Evolutionary conservation across 1,140 invertebrate genomes (phyloP).

Genomic region (Cotesia vestalis): DNA sequence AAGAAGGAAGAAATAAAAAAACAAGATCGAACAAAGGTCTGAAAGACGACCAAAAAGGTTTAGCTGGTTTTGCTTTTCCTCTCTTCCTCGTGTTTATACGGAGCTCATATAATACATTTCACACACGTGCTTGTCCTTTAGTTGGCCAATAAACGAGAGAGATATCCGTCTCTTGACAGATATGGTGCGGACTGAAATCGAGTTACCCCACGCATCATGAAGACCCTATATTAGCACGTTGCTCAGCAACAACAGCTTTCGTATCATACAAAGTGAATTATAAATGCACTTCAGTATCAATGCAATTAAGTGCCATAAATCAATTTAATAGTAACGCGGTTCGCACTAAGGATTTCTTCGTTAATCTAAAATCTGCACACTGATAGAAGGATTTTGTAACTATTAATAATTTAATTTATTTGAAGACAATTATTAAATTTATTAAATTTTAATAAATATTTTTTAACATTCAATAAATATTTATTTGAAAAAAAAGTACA

Average conservation of each 20-base stretch:
- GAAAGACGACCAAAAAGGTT: constrained; percentile 22
- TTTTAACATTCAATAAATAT: no score
- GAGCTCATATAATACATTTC: not conserved
- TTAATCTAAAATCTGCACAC: not conserved
- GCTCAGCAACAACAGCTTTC: constrained; percentile 17
- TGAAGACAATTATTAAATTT: no score
- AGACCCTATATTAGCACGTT: not conserved
- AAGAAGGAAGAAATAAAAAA: constrained; percentile 3
- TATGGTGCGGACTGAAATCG: constrained; percentile 41
- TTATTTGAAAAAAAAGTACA: no score
- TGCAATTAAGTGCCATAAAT: constrained; percentile 13
- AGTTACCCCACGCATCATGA: constrained; percentile 47
- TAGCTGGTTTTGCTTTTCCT: not conserved
- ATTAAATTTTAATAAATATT: no score
- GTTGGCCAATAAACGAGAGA: not conserved
- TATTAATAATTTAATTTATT: no score
- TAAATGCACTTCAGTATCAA: not conserved
- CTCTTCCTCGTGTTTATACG: not conserved
- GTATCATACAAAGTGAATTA: constrained; percentile 21
- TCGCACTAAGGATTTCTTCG: not conserved
- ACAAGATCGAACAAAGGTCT: constrained; percentile 6
- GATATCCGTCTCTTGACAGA: constrained; percentile 22
- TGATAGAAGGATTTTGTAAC: no score
- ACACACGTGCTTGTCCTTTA: constrained; percentile 11
- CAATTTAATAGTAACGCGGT: not conserved